Evolutionary conservation across 2,888 invertebrate genomes (phyloP).

Genomic region (Halictus quadricinctus): DNA sequence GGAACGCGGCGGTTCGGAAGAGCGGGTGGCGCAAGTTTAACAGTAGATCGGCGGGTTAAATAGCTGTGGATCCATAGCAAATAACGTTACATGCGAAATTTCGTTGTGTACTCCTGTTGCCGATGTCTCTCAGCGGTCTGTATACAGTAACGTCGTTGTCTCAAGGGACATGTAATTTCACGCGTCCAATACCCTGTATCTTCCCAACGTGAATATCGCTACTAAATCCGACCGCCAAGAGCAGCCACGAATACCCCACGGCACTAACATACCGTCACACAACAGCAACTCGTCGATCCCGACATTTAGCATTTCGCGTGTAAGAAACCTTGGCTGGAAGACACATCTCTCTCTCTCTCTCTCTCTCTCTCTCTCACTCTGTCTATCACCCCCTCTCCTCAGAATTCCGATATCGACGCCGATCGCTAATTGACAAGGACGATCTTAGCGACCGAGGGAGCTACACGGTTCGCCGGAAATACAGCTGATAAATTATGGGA

Average conservation of each 20-base stretch:
- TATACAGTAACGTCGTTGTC: slow-evolving; percentile 20
- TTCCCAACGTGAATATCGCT: slow-evolving; percentile 45
- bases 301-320: slow-evolving; percentile 44
- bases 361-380: background rate
- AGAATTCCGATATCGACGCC: slow-evolving; percentile 38
- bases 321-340: slow-evolving; percentile 22
- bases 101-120: slow-evolving; percentile 25
- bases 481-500: slow-evolving; percentile 66
- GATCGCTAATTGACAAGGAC: slow-evolving; percentile 41
- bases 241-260: slow-evolving; percentile 29
- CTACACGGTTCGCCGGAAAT: slow-evolving; percentile 47
- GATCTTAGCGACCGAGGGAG: slow-evolving; percentile 1
- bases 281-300: slow-evolving; percentile 41
- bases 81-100: slow-evolving; percentile 36
- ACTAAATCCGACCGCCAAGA: slow-evolving; percentile 36
- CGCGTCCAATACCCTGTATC: slow-evolving; percentile 49
- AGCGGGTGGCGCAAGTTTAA: background rate
- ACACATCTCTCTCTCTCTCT: background rate
- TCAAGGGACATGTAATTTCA: slow-evolving; percentile 66
- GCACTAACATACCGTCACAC: slow-evolving; percentile 48
- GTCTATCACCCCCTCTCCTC: background rate
- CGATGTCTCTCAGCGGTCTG: slow-evolving; percentile 10
- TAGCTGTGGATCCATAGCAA: slow-evolving; percentile 11
- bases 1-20: background rate
- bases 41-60: slow-evolving; percentile 14